Evolutionary conservation across 2,797 vertebrate species (phyloP), one percentile per base, ranked within the genome.

Genomic region (Notoglanidium macrostoma): DNA sequence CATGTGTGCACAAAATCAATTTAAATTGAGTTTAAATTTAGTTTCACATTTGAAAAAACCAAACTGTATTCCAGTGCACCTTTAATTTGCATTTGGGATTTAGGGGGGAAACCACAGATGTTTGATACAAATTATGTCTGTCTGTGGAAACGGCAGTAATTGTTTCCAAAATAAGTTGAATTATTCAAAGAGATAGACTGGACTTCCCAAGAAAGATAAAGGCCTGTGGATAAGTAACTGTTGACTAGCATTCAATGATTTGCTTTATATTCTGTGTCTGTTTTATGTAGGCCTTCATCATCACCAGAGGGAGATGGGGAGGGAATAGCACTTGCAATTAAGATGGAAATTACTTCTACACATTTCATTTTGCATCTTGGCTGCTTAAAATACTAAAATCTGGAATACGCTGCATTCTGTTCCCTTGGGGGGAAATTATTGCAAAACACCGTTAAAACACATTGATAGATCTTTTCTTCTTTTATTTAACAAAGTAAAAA

Each of bases 111-210:
- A 87, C 80, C 88, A 89, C 90, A 88, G 86, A 89, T 72, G 89
- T 90, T 93, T 91, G 85, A 88, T 89, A 90, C 91, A 93, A 91
- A 87, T 86, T 91, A 94, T 94, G 93, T 89, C 91, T 93, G 88
- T 68, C 87, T 92, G 21, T 61, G 23, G 10, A 44, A 80, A 80
- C 32, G 89, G 89, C 90, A 91, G 93, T 94, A 94, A 95, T 95
- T 94, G 94, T 94, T 81, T 88, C 92, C 89, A 94, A 93, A 93
- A 93, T 92, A 93, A 81, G 91, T 91, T 95, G 92, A 95, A 95
- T 96, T 93, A 95, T 95, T 95, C 92, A 95, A 83, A 65, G 35
- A 61, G 23, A 63, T 15, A 61, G 23, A 0, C 23, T 46, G 23
- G 40, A 46, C 14, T 46, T 40, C 79, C 14, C 7, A 65, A n/a